Conservation (phyloP, 2,113 vertebrate species). For the Lepisosteus osseus region DNA sequence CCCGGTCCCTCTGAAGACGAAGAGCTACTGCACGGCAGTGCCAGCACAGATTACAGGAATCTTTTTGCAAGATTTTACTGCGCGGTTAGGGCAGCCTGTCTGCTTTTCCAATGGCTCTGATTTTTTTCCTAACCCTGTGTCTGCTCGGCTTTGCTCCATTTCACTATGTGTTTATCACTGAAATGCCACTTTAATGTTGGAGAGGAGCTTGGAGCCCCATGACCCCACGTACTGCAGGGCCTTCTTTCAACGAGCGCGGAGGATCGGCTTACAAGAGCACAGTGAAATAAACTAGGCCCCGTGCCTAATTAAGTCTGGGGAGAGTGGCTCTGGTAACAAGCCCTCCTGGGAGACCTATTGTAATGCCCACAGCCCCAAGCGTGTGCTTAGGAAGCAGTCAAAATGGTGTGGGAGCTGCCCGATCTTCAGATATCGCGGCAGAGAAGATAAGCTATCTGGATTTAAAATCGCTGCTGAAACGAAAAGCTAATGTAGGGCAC, state of each 20-base stretch:
- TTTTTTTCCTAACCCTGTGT: too few relatives aligned
- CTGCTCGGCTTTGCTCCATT: too few relatives aligned
- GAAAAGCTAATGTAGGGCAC: too few relatives aligned
- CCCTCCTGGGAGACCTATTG: conserved; percentile 32
- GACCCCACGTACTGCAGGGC: conserved; percentile 26
- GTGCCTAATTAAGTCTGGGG: conserved; percentile 39
- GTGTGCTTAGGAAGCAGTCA: conserved; percentile 19
- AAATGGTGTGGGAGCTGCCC: neutral
- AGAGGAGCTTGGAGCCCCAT: conserved; percentile 22
- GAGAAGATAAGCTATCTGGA: too few relatives aligned
- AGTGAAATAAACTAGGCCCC: conserved; percentile 25
- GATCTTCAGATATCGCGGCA: neutral
- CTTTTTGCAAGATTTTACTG: neutral
- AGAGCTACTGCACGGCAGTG: too few relatives aligned
- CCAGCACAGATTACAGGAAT: too few relatives aligned
- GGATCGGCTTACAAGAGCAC: conserved; percentile 15
- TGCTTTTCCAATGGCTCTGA: too few relatives aligned
- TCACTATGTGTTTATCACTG: neutral
- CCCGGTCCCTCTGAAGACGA: conserved; percentile 27
- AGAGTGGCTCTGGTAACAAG: conserved; percentile 43
- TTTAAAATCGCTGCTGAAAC: too few relatives aligned
- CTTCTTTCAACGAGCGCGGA: conserved; percentile 31
- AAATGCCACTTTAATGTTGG: conserved; percentile 11
- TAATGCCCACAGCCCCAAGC: conserved; percentile 24
- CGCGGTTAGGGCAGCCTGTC: too few relatives aligned